Base-by-base conservation (phyloP, 2,888 invertebrate genomes). In the Dryadula phaetusa region DNA sequence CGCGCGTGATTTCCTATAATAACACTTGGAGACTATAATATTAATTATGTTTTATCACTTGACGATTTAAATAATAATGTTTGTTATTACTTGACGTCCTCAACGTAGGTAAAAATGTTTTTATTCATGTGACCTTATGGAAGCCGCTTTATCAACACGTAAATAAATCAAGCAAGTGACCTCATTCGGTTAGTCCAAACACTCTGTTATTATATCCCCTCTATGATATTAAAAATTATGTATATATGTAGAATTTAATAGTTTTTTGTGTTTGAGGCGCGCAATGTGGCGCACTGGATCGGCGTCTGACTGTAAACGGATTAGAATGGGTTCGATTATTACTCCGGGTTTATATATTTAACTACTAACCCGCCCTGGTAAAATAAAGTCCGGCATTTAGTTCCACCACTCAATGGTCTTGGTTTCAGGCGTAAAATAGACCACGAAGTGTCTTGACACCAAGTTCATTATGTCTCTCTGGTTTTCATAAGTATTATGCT, bases 161-260 rank as follows among this genome's bases (percentile, higher is more conserved):
- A 49, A 60, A 65, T 65, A 49, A 65, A 65, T 65, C 49, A 65
- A 42, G 40, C 3, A 58, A 32, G 58, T 65, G 64, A 65, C 64
- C 64, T 65, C 64, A 65, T 60, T 65, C 56, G n/a, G 64, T 60
- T 56, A 49, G 60, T 60, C 42, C 28, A 65, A 49, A 32, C 40
- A 44, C 8, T 22, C 44, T 44, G 12, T 32, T 60, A 42, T 7
- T 40, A 56, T 58, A 8, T 42, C 49, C 56, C 37, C 25, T 10
- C 18, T 32, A 20, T 54, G 54, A 20, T 32, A 54, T 28, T 12
- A 28, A 44, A 16, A 16, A 16, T 28, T 28, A 42, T 8, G 18
- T 28, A 12, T 14, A n/a, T n/a, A n/a, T n/a, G n/a, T n/a, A n/a
- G n/a, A n/a, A n/a, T n/a, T n/a, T n/a, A n/a, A n/a, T n/a, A n/a